Evolutionary conservation across 2,113 vertebrate species (phyloP), one percentile per base, ranked within the genome.

Genomic region (Chunga burmeisteri): DNA sequence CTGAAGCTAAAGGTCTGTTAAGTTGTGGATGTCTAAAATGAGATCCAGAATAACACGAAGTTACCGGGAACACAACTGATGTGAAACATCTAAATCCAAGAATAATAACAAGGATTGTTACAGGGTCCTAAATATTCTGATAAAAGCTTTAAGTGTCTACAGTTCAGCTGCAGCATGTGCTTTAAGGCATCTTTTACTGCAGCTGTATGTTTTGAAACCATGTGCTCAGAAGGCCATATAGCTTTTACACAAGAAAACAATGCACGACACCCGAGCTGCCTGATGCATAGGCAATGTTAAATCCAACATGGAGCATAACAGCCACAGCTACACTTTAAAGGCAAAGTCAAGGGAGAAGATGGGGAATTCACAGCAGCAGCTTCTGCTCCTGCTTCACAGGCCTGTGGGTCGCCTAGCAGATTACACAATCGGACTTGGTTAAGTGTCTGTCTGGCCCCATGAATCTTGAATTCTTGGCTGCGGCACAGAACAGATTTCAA

Each of bases 401-500:
- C 36, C 81, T 72, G 52, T 30, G 88, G 79, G 71, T 93, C 2
- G 0, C 77, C 6, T 9, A 15, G 70, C 70, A 72, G 78, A 94
- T 97, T 95, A 40, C 94, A 91, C 96, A 96, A 95, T 75, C 0
- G 0, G 15, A 13, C 81, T 93, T 58, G 40, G 81, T 85, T 93
- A 79, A 95, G 30, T 68, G 81, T 94, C 93, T 96, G 84, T 84
- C 94, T 96, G 91, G 91, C 84, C 89, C 73, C 61, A 82, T 82
- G 90, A 94, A 87, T 89, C 78, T 79, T 94, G 65, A 67, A 65
- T 95, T 91, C 84, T 85, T 96, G 94, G 96, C 94, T 72, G 21
- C 3, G 2, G 81, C 53, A 16, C 65, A 72, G 61, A 53, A 17
- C 10, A 58, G 49, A 96, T 96, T 97, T 97, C 96, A 91, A 91